Percentiles rank a stretch among this genome's conserved stretches.
These are phyloP conservation scores for Neodiprion fabricii DNA, from an alignment of 1,140 invertebrate species.

Conservation along the genomic window DNA sequence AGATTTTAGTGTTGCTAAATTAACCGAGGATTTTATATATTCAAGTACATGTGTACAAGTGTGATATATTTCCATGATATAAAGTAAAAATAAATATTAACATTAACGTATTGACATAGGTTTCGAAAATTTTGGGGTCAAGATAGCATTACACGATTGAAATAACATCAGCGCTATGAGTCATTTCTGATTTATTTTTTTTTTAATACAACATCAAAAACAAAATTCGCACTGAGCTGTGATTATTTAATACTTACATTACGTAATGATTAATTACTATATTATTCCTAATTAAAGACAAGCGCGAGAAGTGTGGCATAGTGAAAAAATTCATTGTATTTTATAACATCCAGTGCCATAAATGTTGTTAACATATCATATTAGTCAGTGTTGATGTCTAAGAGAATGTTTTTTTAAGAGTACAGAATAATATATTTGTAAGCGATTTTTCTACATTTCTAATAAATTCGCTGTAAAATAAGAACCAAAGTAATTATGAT, in stretches of 20 bases:
- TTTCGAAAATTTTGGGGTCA: no score
- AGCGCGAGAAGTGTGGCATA: not conserved
- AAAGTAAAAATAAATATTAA: not conserved
- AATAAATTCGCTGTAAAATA: constrained; percentile 4
- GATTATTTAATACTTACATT: not conserved
- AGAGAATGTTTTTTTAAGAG: not conserved
- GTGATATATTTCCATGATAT: not conserved
- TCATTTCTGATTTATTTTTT: no score
- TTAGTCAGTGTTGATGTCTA: not conserved
- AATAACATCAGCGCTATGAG: no score
- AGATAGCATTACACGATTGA: no score
- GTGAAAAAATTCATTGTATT: not conserved
- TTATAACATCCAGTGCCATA: not conserved
- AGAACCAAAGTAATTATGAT: not conserved
- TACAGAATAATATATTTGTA: constrained; percentile 14
- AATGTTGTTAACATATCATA: no score
- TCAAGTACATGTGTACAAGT: not conserved
- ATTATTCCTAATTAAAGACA: not conserved
- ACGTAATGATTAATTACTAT: not conserved
- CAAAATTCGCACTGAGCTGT: not conserved
- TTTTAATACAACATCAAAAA: no score
- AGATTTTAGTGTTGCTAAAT: not conserved
- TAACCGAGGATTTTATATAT: not conserved
- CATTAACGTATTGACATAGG: no score
- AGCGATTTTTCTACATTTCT: constrained; percentile 22